Conservation (phyloP, 2,113 vertebrate genomes). For the Colinus virginianus region DNA sequence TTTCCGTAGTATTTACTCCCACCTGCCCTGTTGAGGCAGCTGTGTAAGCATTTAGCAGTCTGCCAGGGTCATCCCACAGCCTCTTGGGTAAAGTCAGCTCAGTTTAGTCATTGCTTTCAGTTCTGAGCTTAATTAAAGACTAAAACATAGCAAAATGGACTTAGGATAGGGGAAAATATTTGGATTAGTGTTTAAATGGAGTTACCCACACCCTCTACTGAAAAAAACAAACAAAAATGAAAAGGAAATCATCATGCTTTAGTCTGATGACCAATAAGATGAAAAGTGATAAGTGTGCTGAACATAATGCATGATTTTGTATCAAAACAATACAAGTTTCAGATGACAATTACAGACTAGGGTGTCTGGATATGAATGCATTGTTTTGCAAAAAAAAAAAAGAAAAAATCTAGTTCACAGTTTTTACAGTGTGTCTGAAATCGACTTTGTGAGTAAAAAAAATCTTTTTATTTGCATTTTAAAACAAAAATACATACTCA, state of each 20-base stretch:
- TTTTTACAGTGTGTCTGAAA: constrained; percentile 1
- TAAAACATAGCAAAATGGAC: neutral
- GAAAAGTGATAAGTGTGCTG: constrained; percentile 23
- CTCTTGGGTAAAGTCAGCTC: neutral
- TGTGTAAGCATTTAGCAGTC: neutral
- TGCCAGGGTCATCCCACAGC: neutral
- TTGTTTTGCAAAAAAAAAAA: neutral
- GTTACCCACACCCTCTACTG: neutral
- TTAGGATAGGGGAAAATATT: neutral
- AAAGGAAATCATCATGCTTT: neutral
- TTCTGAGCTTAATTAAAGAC: neutral
- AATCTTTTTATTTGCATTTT: neutral
- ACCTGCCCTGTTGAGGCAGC: neutral
- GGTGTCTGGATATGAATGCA: neutral
- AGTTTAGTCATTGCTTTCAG: neutral
- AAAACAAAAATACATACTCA: neutral
- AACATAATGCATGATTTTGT: constrained; percentile 55
- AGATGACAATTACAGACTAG: constrained; percentile 24
- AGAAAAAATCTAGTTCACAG: constrained; percentile 9
- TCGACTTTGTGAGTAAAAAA: neutral
- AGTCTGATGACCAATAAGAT: neutral
- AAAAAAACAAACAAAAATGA: neutral
- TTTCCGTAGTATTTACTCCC: neutral
- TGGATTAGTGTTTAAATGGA: neutral
- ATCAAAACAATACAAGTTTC: constrained; percentile 27